Conservation (phyloP, 1,140 invertebrate genomes). For the Mesaphorura yosii region DNA sequence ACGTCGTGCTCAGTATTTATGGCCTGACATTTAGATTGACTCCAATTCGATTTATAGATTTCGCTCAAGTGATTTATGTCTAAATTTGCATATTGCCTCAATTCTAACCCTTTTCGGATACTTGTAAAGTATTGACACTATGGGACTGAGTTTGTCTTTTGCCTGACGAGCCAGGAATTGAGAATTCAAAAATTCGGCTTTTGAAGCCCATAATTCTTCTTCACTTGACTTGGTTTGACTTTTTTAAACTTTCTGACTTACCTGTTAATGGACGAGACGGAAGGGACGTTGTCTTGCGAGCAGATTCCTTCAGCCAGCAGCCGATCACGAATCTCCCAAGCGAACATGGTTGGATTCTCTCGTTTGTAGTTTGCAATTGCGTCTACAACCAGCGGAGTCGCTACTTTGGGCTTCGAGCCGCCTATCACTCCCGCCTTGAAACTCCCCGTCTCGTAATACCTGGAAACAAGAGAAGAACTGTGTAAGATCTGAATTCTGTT, state of each 20-base stretch:
- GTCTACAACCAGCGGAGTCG: constrained; percentile 94
- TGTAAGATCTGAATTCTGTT: no score
- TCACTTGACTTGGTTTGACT: no score
- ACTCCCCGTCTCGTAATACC: constrained; percentile 96
- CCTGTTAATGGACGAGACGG: constrained; percentile 98
- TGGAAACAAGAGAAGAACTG: constrained; percentile 37
- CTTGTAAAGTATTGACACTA: neutral
- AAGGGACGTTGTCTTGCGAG: constrained; percentile 96
- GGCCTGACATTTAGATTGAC: constrained; percentile 14
- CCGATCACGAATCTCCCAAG: constrained; percentile 97
- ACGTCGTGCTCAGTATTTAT: constrained; percentile 28
- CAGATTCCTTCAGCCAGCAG: constrained; percentile 93
- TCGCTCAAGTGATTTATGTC: neutral
- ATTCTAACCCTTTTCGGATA: neutral
- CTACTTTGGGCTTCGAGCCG: constrained; percentile 97
- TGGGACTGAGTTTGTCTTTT: neutral
- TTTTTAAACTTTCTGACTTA: constrained; percentile 42
- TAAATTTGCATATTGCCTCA: constrained; percentile 10
- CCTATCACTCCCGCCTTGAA: constrained; percentile 98
- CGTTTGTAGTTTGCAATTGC: constrained; percentile 97
- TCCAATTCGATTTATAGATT: constrained; percentile 7
- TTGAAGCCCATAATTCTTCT: neutral
- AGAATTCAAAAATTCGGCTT: neutral
- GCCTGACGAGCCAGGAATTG: no score
- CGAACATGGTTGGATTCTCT: constrained; percentile 99